Evolutionary conservation across 1,140 invertebrate genomes (phyloP).

Genomic region (Conus ventricosus): DNA sequence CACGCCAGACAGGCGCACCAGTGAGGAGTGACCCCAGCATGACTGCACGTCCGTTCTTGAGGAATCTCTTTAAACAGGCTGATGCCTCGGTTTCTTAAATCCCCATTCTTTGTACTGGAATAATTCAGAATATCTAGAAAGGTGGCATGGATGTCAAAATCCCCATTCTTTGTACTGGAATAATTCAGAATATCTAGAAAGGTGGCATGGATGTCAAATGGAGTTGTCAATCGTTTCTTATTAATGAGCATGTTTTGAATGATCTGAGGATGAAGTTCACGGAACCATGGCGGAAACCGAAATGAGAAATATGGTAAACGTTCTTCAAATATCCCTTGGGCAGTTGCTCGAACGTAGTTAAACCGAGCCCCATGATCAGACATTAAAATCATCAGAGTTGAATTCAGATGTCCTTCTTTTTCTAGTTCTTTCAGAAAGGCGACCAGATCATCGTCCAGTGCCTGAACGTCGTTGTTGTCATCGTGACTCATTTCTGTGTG

Average conservation of each 20-base stretch:
- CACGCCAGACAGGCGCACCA: constrained; percentile 95
- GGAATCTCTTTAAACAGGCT: constrained; percentile 80
- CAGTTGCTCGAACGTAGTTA: constrained; percentile 85
- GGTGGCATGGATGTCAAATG: constrained; percentile 75
- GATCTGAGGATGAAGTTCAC: constrained; percentile 79
- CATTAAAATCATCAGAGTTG: constrained; percentile 84
- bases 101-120: constrained; percentile 80
- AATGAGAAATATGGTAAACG: constrained; percentile 88
- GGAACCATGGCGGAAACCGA: constrained; percentile 84
- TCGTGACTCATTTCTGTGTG: constrained; percentile 89
- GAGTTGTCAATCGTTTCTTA: constrained; percentile 70
- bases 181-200: constrained; percentile 73
- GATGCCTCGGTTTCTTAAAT: constrained; percentile 77
- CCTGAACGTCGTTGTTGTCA: constrained; percentile 83
- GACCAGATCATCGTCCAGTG: constrained; percentile 82
- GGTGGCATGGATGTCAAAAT: constrained; percentile 76
- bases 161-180: constrained; percentile 80
- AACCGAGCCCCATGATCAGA: constrained; percentile 95
- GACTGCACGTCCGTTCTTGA: constrained; percentile 84
- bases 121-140: constrained; percentile 73
- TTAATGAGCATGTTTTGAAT: constrained; percentile 83
- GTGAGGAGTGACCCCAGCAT: constrained; percentile 92
- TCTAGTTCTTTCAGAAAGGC: constrained; percentile 82
- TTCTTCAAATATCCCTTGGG: constrained; percentile 91
- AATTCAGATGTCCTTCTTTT: constrained; percentile 76